Conservation (phyloP, 2,797 vertebrate species). For the Lutjanus argentimaculatus region DNA sequence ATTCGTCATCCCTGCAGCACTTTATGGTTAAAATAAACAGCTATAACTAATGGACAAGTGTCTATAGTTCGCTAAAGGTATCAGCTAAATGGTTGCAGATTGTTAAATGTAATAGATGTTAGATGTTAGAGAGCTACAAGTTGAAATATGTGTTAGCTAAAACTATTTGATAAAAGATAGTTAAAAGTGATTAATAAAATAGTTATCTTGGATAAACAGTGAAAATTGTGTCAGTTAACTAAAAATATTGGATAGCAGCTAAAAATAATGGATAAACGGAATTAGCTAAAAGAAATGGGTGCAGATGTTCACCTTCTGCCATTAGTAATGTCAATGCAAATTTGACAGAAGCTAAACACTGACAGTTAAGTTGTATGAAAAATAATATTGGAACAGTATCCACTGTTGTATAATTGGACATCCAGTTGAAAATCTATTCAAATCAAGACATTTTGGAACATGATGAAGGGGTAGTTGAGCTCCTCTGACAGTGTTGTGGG, state of each 20-base stretch:
- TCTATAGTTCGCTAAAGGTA: too few relatives aligned
- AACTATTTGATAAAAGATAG: too few relatives aligned
- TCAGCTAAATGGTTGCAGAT: too few relatives aligned
- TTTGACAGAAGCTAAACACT: neutral
- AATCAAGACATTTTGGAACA: neutral
- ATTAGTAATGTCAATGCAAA: neutral
- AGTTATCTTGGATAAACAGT: neutral
- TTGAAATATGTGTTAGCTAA: too few relatives aligned
- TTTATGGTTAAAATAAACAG: too few relatives aligned
- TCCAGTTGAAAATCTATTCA: neutral
- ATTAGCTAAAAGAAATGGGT: neutral
- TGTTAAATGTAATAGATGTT: neutral
- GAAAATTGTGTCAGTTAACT: neutral
- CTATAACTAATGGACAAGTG: too few relatives aligned
- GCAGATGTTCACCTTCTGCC: neutral
- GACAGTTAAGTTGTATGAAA: neutral
- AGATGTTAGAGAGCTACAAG: too few relatives aligned
- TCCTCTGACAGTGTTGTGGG: slow-evolving; percentile 2
- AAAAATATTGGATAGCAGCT: neutral
- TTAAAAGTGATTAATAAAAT: too few relatives aligned
- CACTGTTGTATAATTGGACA: neutral
- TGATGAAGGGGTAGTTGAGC: neutral
- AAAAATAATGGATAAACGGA: neutral
- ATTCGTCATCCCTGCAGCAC: too few relatives aligned
- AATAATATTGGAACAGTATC: neutral